Evolutionary conservation across 2,797 vertebrate species (phyloP), one percentile per base, ranked within the genome.

Genomic region (Distichodus sexfasciatus): DNA sequence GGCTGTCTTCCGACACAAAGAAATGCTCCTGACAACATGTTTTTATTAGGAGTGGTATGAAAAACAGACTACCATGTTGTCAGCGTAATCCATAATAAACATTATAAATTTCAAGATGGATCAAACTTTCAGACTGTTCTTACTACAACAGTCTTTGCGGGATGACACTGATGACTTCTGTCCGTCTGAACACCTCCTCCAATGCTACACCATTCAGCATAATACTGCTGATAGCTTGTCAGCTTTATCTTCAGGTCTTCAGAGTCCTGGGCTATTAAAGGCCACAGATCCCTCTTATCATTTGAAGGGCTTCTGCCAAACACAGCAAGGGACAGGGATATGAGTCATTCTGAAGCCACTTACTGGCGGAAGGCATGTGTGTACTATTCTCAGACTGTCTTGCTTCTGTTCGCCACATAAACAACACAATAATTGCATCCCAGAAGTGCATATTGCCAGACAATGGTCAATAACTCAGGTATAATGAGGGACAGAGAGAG

Each of bases 201-300:
- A 54, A 15, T 53, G n/a, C 58, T 57, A 47, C 24, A 40, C 21
- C 47, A 48, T 53, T 47, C 62, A 17, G 29, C 69, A 61, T 51
- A 35, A 31, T 8, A 50, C 38, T 31, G 28, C 51, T 53, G 60
- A 69, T 65, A 53, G 40, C n/a, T 0, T 28, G 43, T 66, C 64
- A 61, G 54, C 15, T 72, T 69, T 75, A 71, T 75, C 69, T 63
- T 12, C 5, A 40, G 21, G 33, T 36, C 55, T 58, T 54, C 40
- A 46, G 50, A 53, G 40, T 41, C 51, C 9, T 19, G 7, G 21
- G 43, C 68, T 69, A 72, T 75, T 67, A 72, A 66, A 75, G 69
- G 40, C 57, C 57, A 28, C 10, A 41, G 41, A 33, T 63, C 55
- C 11, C 15, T 63, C 44, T 77, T 80, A 80, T 80, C 75, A 71